Base-by-base conservation (phyloP, 1,140 invertebrate species). In the Hermatobates lingyangjiaoensis region DNA sequence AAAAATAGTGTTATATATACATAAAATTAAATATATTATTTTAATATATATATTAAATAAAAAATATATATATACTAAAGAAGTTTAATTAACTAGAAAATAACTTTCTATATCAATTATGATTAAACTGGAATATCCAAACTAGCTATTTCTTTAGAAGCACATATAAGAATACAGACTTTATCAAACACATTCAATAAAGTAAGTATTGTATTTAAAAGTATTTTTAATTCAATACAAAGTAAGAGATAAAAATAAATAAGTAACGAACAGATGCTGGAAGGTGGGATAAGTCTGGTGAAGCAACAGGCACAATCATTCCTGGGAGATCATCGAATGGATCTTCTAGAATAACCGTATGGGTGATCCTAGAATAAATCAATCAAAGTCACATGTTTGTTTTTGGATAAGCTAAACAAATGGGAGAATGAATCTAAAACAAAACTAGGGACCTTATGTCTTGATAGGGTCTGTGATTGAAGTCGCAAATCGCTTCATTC, bases 281-380 rank as follows among this genome's bases (percentile, higher is more conserved):
- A 66, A 93, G 87, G 55, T 53, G 30, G 51, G 79, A 84, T 1
- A 89, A 89, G 55, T 83, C 83, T 14, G 95, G 95, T 34, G 93
- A 98, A 54, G 78, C 67, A 45, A 76, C 76, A 0, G 93, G 93
- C 51, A 85, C 69, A 44, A 71, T 62, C 12, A 98, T 67, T 2
- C 77, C 79, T 52, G 72, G 62, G 1, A 87, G 86, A 71, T 98
- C 92, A 57, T 83, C 81, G 66, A 83, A 98, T 0, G 96, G 96
- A 72, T 99, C 96, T 63, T 96, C 86, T 7, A 99, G 68, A 27
- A 99, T 75, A 4, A 98, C 83, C 0, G 95, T 98, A 64, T 99
- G 96, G 1, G 90, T 92, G 52, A 99, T 95, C 56, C 93, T 75
- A 56, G 42, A 66, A 60, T 55, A 56, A 50, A 48, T 28, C 7